Evolutionary conservation across 2,113 vertebrate species (phyloP), one percentile per base, ranked within the genome.

Genomic region (Electrona antarctica): DNA sequence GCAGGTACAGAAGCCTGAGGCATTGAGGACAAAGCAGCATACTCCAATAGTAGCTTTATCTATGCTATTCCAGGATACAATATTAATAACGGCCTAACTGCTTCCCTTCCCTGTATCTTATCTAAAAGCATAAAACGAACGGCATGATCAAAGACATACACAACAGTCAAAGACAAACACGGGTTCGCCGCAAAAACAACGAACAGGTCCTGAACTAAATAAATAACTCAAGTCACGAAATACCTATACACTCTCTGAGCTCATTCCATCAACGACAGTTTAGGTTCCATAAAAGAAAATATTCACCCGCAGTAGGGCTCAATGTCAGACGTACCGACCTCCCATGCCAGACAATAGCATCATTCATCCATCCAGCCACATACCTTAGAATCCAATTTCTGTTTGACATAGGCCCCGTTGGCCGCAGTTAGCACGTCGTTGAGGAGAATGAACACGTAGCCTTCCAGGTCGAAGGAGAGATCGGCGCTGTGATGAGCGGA

Each of bases 341-440:
- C 33, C 33, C 63, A 21, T 7, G 10, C 8, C 56, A 49, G 56
- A 88, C 89, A 85, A 85, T 74, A 77, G 21, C 21, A 71, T 69
- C 61, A 83, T 84, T 87, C 79, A 89, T 77, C 59, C 4, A 8
- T 21, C 21, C 28, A 29, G 57, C 64, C 74, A 47, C 94, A 88
- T 92, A 98, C 98, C 95, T 99, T 98, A 0, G 98, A 95, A 78
- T 99, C 98, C 76, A 99, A 90, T 89, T 99, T 99, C 90, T 99
- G 98, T 67, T 99, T 99, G 4, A 99, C 95, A 0, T 98, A 99
- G 76, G 97, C 98, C 29, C 98, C 98, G 57, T 99, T 99, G 78
- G 96, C 96, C 71, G 98, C 98, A 75, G 98, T 99, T 88, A 99
- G 90, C 81, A 97, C 93, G 61, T 99, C 96, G 1, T 99, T 99